A percentile compares a stretch with the other conserved stretches of the same genome.
These are phyloP conservation scores for Osmoderma eremita DNA, from an alignment of 2,888 invertebrate species.

Conservation along the genomic window DNA sequence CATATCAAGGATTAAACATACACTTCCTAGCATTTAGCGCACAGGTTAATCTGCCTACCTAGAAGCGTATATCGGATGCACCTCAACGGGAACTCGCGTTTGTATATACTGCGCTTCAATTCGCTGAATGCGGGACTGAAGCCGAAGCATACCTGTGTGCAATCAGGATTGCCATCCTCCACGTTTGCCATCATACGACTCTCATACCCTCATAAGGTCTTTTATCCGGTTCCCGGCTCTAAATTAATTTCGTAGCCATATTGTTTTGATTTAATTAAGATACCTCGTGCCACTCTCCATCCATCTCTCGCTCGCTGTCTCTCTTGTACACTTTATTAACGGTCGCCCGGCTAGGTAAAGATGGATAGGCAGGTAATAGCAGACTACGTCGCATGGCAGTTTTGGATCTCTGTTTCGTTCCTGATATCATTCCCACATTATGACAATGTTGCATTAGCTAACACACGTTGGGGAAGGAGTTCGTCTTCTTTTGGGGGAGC, in stretches of 20 bases:
- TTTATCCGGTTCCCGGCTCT: conserved; percentile 39
- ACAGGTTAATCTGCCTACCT: conserved; percentile 4
- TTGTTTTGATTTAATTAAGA: conserved; percentile 46
- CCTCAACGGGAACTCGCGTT: neutral
- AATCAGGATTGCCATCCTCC: conserved; percentile 36
- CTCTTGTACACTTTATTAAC: conserved; percentile 11
- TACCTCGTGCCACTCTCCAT: conserved; percentile 25
- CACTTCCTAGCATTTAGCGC: neutral
- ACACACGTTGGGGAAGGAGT: conserved; percentile 3
- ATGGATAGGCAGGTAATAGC: conserved; percentile 19
- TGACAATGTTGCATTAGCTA: conserved; percentile 32
- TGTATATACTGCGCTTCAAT: too few relatives aligned
- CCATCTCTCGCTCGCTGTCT: conserved; percentile 22
- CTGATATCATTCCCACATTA: conserved; percentile 36
- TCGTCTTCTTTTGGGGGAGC: conserved; percentile 2
- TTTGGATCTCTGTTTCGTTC: conserved; percentile 33
- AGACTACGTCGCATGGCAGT: neutral
- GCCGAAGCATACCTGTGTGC: conserved; percentile 35
- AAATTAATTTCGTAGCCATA: conserved; percentile 45
- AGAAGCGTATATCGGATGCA: conserved; percentile 3
- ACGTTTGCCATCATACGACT: conserved; percentile 5
- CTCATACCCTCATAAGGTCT: conserved; percentile 37
- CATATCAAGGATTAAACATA: conserved; percentile 17
- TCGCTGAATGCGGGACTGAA: neutral
- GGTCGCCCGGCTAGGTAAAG: conserved; percentile 18